Evolutionary conservation across 2,113 vertebrate species (phyloP).

Genomic region (Colossoma macropomum): DNA sequence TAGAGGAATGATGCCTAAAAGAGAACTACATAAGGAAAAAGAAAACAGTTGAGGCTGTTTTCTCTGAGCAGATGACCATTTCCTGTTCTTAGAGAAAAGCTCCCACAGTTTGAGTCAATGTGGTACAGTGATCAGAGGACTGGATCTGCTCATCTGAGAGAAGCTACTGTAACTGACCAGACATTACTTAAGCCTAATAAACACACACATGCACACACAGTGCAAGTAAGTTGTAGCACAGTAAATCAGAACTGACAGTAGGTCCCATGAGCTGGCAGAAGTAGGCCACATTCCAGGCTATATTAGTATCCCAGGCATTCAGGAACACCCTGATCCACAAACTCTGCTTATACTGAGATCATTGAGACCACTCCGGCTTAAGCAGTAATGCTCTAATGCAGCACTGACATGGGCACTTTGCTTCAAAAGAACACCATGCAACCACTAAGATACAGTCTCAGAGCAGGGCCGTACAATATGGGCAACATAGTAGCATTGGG

Average conservation of each 20-base stretch:
- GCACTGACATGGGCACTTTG: neutral
- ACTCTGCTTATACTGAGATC: neutral
- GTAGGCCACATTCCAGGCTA: constrained; percentile 40
- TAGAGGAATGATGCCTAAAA: no score
- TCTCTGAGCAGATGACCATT: neutral
- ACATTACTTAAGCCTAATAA: neutral
- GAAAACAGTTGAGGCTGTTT: no score
- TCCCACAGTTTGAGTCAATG: neutral
- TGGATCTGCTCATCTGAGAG: neutral
- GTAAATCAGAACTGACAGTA: constrained; percentile 14
- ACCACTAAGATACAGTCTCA: neutral
- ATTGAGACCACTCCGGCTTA: neutral
- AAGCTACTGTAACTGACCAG: no score
- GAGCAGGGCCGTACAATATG: neutral
- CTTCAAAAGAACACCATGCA: neutral
- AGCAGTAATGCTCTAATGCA: neutral
- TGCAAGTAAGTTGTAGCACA: neutral
- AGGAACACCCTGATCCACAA: neutral
- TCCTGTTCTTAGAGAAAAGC: neutral
- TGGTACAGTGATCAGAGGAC: neutral
- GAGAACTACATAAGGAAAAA: no score
- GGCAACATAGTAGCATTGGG: no score
- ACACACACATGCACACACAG: neutral
- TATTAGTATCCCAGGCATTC: neutral
- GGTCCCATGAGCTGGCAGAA: constrained; percentile 1